Evolutionary conservation across 2,113 vertebrate genomes (phyloP), one percentile per base, ranked within the genome.

Genomic region (Zosterops borbonicus): DNA sequence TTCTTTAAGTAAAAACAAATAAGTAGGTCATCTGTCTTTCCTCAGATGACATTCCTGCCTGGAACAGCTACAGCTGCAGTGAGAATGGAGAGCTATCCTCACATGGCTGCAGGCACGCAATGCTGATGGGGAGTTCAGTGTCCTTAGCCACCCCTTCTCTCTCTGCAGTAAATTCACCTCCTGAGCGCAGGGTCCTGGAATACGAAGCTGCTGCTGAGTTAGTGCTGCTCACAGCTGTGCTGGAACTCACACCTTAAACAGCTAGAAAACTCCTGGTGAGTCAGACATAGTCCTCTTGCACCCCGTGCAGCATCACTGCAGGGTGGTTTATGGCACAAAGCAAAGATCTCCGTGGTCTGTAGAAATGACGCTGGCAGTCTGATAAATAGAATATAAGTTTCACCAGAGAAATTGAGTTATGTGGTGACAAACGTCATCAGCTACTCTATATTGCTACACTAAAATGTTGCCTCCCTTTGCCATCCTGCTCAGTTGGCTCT

Each of bases 21-120:
- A 95, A 94, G 90, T 91, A 94, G 95, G 94, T 95, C 74, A 56
- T 94, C 80, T 92, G 29, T 79, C 90, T 95, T 95, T 77, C 87
- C 92, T 96, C 63, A 87, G 79, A 86, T 91, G 90, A 88, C 90
- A 60, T 80, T 88, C 31, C 47, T 80, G 91, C 82, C 64, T 83
- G 76, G 68, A 93, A 63, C 83, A 83, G 86, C 67, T 86, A 63
- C 47, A 92, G 13, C 89, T 87, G 95, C 86, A 81, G 8, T 63
- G 76, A 74, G 89, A 85, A 47, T 77, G 90, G 64, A 88, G 86
- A 59, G 8, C 60, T 93, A 11, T 79, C 87, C 91, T 94, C 89
- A 31, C 52, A 25, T 83, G 95, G 84, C 89, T 94, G 78, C 46
- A 76, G 14, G 85, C 96, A 95, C 53, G 76, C 92, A 78, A 92